Base-by-base conservation (phyloP, 2,888 invertebrate genomes). In the Xestobium rufovillosum region DNA sequence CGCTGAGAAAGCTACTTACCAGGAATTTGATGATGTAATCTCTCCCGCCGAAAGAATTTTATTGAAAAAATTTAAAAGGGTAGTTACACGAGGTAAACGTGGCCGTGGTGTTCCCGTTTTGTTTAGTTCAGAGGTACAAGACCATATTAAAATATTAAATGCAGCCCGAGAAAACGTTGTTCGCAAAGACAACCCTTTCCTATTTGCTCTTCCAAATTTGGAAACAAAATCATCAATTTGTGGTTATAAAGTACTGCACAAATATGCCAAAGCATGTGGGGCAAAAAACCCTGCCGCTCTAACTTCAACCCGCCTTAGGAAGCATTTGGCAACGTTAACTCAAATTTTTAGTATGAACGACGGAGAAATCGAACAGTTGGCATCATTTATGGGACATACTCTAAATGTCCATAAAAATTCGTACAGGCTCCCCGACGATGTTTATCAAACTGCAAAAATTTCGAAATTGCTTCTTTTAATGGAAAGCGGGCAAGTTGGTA, bases 311-410 rank as follows among this genome's bases (percentile, higher is more conserved):
- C 43, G 34, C 30, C 32, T 55, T 13, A 33, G 51, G 13, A 56
- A 56, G 34, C 53, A 51, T 31, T 39, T 56, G 14, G 52, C 52
- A 4, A 54, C 53, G 2, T 32, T 55, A 31, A 44, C 51, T 3
- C 51, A 54, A 42, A 4, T 52, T 11, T 49, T 54, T 36, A 45
- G 47, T 26, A 30, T 31, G 33, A 36, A 8, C 13, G 15, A 27
- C 13, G 25, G 25, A 27, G 39, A 39, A 15, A 39, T 29, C 16
- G 37, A 39, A 31, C 39, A 34, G 28, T 27, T 31, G 14, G 38
- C 27, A n/a, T 31, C 17, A 8, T 42, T 36, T 14, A 39, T 28
- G 26, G 37, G 37, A 17, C 44, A 36, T 33, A 41, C 40, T 16
- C 31, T 19, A 17, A 14, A 19, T 10, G 16, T 39, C 13, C 31